Conservation (phyloP, 1,140 invertebrate species). For the Ips typographus region DNA sequence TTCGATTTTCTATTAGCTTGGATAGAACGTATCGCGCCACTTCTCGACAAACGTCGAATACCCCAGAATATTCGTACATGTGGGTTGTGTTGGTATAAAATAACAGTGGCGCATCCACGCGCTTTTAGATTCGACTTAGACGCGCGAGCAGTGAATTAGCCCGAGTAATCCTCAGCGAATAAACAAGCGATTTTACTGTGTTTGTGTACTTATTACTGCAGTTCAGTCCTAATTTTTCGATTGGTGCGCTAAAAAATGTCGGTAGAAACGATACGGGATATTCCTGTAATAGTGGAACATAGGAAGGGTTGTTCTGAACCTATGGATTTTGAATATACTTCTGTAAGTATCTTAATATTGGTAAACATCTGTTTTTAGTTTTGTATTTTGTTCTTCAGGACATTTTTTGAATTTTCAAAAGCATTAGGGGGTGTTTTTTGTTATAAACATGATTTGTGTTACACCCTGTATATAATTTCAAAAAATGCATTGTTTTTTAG, state of each 20-base stretch:
- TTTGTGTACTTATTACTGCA: too few relatives aligned
- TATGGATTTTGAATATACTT: slow-evolving; percentile 21
- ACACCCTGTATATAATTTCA: too few relatives aligned
- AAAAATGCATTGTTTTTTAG: too few relatives aligned
- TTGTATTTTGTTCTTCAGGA: too few relatives aligned
- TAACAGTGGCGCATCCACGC: not conserved
- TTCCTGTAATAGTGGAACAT: slow-evolving; percentile 34
- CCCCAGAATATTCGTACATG: not conserved
- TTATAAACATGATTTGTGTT: too few relatives aligned
- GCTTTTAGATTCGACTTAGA: not conserved
- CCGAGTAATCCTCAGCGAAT: too few relatives aligned
- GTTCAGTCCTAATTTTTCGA: not conserved
- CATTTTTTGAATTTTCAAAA: too few relatives aligned
- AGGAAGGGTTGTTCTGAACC: slow-evolving; percentile 20
- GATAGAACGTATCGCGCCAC: not conserved
- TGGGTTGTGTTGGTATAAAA: not conserved
- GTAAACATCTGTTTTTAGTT: not conserved
- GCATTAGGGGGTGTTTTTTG: too few relatives aligned
- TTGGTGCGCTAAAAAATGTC: slow-evolving; percentile 3
- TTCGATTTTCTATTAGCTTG: not conserved
- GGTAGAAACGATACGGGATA: slow-evolving; percentile 31
- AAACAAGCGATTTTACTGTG: too few relatives aligned
- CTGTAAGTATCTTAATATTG: not conserved
- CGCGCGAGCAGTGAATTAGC: not conserved
- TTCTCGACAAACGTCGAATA: not conserved